A percentile compares a stretch with the other conserved stretches of the same genome.
phyloP scores from a whole-genome alignment of 2,797 vertebrate genomes.

The Hydrolagus colliei region DNA sequence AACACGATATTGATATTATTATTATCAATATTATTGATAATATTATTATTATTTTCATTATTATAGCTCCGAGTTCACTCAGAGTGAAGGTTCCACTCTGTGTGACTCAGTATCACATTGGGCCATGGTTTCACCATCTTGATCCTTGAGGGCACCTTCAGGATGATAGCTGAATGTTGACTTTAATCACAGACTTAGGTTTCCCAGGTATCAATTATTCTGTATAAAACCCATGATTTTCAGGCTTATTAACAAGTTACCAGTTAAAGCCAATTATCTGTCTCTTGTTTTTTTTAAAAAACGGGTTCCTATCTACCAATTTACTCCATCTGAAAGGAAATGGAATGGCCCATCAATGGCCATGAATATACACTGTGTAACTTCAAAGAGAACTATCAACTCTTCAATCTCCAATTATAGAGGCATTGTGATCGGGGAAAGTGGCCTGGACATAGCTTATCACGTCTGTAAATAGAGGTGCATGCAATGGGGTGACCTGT shows the following conservation, averaged over 20 bases:
- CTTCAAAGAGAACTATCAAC: background rate
- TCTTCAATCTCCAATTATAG: slow-evolving; percentile 2
- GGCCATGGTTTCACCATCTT: too few species aligned
- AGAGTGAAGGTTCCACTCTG: too few species aligned
- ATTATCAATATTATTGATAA: too few species aligned
- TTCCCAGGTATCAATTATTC: background rate
- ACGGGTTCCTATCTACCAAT: background rate
- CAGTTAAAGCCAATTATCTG: slow-evolving; percentile 8
- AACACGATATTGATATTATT: too few species aligned
- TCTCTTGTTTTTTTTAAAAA: background rate
- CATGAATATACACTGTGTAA: background rate
- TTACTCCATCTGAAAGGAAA: background rate
- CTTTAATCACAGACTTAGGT: background rate
- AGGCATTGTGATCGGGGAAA: too few species aligned
- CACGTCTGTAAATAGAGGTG: too few species aligned
- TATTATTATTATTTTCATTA: too few species aligned
- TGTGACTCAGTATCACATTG: too few species aligned
- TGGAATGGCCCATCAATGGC: background rate
- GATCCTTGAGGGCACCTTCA: background rate
- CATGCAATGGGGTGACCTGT: too few species aligned
- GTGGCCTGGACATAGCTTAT: too few species aligned
- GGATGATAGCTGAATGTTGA: background rate
- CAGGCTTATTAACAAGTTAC: background rate
- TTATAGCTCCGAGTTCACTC: too few species aligned
- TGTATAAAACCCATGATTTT: background rate